Percentiles rank a stretch among this genome's conserved stretches.
Conservation (phyloP, 1,140 invertebrate genomes). For the Atta colombica region DNA sequence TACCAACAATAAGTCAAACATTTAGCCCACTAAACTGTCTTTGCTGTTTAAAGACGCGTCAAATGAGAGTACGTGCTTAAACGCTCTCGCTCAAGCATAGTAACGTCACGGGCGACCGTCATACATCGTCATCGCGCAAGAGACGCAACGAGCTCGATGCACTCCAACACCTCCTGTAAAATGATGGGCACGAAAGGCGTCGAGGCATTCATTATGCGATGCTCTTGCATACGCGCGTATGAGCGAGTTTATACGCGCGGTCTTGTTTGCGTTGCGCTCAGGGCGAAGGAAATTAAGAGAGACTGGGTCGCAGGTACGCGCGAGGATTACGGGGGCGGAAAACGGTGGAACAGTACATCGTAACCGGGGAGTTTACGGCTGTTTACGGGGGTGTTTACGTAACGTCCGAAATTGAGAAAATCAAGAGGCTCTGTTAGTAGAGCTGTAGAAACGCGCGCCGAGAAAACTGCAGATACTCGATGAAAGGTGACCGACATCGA, state of each 20-base stretch:
- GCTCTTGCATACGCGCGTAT: slow-evolving; percentile 45
- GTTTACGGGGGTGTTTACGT: slow-evolving; percentile 53
- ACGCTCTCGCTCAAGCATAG: not conserved
- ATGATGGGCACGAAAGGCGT: slow-evolving; percentile 47
- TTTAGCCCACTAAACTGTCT: not conserved
- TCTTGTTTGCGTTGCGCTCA: slow-evolving; percentile 57
- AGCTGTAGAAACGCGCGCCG: slow-evolving; percentile 26
- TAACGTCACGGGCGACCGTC: slow-evolving; percentile 32
- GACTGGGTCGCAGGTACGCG: slow-evolving; percentile 30
- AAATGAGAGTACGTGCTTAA: slow-evolving; percentile 42
- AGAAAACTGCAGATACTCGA: slow-evolving; percentile 23
- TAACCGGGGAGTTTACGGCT: slow-evolving; percentile 44
- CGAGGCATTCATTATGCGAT: slow-evolving; percentile 59
- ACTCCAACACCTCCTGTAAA: slow-evolving; percentile 48
- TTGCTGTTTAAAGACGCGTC: not conserved
- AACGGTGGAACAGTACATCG: not conserved
- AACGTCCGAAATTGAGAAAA: slow-evolving; percentile 55
- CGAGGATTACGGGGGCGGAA: slow-evolving; percentile 39
- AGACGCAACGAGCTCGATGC: slow-evolving; percentile 52
- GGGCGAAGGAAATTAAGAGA: slow-evolving; percentile 54
- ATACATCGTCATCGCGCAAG: slow-evolving; percentile 12
- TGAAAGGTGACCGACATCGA: slow-evolving; percentile 49
- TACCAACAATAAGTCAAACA: slow-evolving; percentile 12
- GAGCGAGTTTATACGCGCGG: slow-evolving; percentile 54
- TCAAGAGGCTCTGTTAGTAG: slow-evolving; percentile 31